A percentile compares a stretch with the other conserved stretches of the same genome.
Conservation (phyloP, 2,888 invertebrate genomes). For the Coleophora flavipennella region DNA sequence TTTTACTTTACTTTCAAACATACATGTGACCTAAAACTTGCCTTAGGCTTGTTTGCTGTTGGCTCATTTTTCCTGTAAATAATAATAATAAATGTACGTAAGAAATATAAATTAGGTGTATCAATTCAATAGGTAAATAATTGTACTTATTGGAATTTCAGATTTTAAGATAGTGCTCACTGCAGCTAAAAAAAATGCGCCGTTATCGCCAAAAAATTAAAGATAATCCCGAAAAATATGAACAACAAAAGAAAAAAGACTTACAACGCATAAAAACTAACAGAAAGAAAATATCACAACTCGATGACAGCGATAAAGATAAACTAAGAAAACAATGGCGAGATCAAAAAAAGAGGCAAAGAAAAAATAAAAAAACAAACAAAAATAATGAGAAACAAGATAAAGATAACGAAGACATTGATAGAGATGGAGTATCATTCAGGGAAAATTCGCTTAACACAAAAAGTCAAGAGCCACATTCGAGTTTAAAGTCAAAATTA, state of each 20-base stretch:
- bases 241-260: constrained; percentile 3
- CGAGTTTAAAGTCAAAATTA: too few relatives aligned
- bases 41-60: not conserved
- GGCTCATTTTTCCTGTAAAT: not conserved
- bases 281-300: constrained; percentile 2
- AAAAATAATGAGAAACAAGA: too few relatives aligned
- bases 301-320: not conserved
- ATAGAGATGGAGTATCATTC: too few relatives aligned
- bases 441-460: too few relatives aligned
- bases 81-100: not conserved
- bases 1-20: too few relatives aligned
- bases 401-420: too few relatives aligned
- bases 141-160: constrained; percentile 1
- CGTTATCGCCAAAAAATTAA: constrained; percentile 3
- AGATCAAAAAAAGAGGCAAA: constrained; percentile 1
- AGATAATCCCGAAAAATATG: constrained; percentile 3
- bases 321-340: constrained; percentile 1
- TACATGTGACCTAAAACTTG: too few relatives aligned
- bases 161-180: constrained; percentile 1
- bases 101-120: too few relatives aligned
- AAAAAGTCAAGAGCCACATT: too few relatives aligned
- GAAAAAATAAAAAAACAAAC: not conserved
- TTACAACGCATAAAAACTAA: constrained; percentile 2
- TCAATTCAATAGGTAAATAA: not conserved
- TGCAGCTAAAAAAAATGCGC: constrained; percentile 4